A percentile compares a stretch with the other conserved stretches of the same genome.
Evolutionary conservation across 1,140 invertebrate genomes (phyloP).

Genomic region (Anagrus nilaparvatae): DNA sequence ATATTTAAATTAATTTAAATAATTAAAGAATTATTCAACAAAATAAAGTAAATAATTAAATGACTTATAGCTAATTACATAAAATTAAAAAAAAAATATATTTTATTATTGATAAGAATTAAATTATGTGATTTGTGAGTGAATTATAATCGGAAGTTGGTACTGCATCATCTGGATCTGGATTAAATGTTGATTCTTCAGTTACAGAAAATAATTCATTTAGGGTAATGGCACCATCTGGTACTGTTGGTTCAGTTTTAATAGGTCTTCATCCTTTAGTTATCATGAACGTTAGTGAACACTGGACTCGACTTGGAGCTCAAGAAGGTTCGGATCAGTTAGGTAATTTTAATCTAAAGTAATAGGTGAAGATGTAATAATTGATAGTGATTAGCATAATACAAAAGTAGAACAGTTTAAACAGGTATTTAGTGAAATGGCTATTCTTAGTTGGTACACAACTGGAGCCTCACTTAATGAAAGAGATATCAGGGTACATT

Average conservation of each 20-base stretch:
- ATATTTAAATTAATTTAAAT: too few species aligned
- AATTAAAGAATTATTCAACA: too few species aligned
- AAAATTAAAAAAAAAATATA: too few species aligned
- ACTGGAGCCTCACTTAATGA: conserved; percentile 79
- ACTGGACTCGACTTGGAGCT: conserved; percentile 89
- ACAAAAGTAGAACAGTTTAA: conserved; percentile 93
- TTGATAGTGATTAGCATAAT: conserved; percentile 91
- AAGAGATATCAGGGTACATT: conserved; percentile 85
- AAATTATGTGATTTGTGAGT: too few species aligned
- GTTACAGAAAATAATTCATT: conserved; percentile 11
- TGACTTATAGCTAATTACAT: too few species aligned
- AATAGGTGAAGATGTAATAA: conserved; percentile 73
- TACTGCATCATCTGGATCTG: conserved; percentile 3
- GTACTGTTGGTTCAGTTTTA: conserved; percentile 74
- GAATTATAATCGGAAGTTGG: conserved; percentile 32
- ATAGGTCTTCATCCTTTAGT: conserved; percentile 93
- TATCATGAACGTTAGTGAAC: conserved; percentile 98
- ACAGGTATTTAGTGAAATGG: conserved; percentile 95
- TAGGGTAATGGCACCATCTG: conserved; percentile 61
- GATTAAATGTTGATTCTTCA: neutral
- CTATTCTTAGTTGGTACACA: conserved; percentile 98
- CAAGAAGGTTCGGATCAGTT: conserved; percentile 78
- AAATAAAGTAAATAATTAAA: too few species aligned
- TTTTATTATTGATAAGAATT: too few species aligned
- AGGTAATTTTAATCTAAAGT: conserved; percentile 39